A percentile compares a stretch with the other conserved stretches of the same genome.
Evolutionary conservation across 2,888 invertebrate species (phyloP).

Genomic region (Microctonus aethiopoides): DNA sequence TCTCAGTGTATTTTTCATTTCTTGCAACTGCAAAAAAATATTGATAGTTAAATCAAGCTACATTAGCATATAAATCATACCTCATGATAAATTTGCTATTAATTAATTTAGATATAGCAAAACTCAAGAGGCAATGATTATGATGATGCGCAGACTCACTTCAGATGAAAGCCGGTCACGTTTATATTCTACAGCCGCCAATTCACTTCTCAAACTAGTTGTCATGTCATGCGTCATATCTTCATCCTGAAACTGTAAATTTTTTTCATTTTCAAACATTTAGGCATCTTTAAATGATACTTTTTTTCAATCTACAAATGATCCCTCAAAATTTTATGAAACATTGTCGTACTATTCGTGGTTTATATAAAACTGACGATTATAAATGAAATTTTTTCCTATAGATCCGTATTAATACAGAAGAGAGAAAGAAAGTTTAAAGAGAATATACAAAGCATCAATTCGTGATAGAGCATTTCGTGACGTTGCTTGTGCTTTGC

Average conservation of each 20-base stretch:
- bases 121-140: slow-evolving; percentile 5
- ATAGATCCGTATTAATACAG: background rate
- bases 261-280: slow-evolving; percentile 68
- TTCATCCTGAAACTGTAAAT: slow-evolving; percentile 66
- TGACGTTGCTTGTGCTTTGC: slow-evolving; percentile 47
- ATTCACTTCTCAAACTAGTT: slow-evolving; percentile 82
- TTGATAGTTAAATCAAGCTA: background rate
- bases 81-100: background rate
- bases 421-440: too few species aligned
- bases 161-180: slow-evolving; percentile 82
- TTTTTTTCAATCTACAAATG: too few species aligned
- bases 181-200: slow-evolving; percentile 87
- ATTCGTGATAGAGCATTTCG: slow-evolving; percentile 45
- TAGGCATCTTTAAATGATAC: slow-evolving; percentile 3
- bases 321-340: too few species aligned
- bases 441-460: slow-evolving; percentile 12
- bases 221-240: slow-evolving; percentile 74
- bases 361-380: background rate
- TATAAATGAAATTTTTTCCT: background rate
- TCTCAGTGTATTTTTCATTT: slow-evolving; percentile 78
- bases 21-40: slow-evolving; percentile 72
- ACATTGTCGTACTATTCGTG: background rate
- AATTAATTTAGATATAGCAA: background rate
- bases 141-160: slow-evolving; percentile 66
- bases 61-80: background rate